These are phyloP conservation scores for Anoncus sp. DNA, from an alignment of 2,888 invertebrate genomes.

Conservation along the genomic window DNA sequence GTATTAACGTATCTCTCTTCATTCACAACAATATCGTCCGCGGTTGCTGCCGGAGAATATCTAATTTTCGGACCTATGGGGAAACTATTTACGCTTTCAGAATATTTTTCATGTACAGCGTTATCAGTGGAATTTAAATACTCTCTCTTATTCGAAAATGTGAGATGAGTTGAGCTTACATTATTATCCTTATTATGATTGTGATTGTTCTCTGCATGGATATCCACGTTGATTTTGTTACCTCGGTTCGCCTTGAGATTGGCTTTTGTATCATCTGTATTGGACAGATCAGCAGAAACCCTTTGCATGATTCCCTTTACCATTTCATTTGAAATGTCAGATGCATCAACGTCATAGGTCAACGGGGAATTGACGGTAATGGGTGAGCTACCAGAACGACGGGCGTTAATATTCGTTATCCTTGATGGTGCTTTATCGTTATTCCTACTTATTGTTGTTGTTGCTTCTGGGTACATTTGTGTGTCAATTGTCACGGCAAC, in stretches of 20 bases:
- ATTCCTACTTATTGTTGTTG: conserved; percentile 27
- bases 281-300: not conserved
- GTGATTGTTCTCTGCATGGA: not conserved
- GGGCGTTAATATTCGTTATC: not conserved
- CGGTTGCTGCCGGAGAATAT: conserved; percentile 17
- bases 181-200: not conserved
- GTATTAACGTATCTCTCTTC: conserved; percentile 39
- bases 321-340: not conserved
- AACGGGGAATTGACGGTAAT: conserved; percentile 4
- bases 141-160: not conserved
- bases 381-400: not conserved
- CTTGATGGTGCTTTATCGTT: not conserved
- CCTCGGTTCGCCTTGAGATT: not conserved
- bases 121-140: not conserved
- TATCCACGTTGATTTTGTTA: not conserved
- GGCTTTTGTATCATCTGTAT: not conserved
- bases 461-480: conserved; percentile 19
- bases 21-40: conserved; percentile 41
- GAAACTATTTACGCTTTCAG: not conserved
- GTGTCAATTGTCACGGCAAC: conserved; percentile 58
- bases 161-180: not conserved
- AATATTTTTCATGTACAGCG: not conserved
- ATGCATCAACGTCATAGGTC: not conserved
- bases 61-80: not conserved
- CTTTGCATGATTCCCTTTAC: conserved; percentile 1